Base-by-base conservation (phyloP, 2,888 invertebrate species). In the Drosophila nr. medialis region DNA sequence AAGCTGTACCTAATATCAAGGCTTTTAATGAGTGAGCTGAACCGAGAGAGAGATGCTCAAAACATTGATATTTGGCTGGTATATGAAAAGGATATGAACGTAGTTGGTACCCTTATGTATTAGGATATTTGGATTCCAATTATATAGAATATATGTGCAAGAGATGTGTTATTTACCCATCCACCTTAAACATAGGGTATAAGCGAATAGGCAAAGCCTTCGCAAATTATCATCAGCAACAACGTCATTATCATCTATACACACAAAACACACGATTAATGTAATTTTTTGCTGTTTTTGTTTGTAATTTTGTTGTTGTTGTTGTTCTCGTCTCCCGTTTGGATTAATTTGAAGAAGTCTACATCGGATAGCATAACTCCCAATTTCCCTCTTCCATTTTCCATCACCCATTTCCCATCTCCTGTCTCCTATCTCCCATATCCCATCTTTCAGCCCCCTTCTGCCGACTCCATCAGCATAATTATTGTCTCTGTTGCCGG, bases 291-390 rank as follows among this genome's bases (percentile, higher is more conserved):
- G 77, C 49, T 81, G 64, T 70, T 81, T 62, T 72, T 75, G 32
- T 69, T 67, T 6, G 60, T 64, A 64, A 64, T 51, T 36, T 60
- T 68, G 38, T 56, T 67, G 61, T 66, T 67, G 56, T 58, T 74
- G 42, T 67, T 71, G 64, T 64, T 75, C 72, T 77, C 80, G 77
- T 80, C 88, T 82, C 87, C 86, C 86, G 83, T 85, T 87, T 76
- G 90, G 90, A 90, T 86, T 86, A 86, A 86, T 86, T 86, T 86
- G 90, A 86, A 88, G 75, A 82, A 80, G 73, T 80, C 77, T 82
- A 29, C 27, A 24, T 45, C 8, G 45, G 45, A 24, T 45, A 45
- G 24, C 24, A 45, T 15, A 45, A 15, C 45, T 45, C 15, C 45
- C 45, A 24, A 24, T 45, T 45, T 45, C 45, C 24, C 45, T 29